Conservation (phyloP, 1,140 invertebrate species). For the Scaptomyza pallida region DNA sequence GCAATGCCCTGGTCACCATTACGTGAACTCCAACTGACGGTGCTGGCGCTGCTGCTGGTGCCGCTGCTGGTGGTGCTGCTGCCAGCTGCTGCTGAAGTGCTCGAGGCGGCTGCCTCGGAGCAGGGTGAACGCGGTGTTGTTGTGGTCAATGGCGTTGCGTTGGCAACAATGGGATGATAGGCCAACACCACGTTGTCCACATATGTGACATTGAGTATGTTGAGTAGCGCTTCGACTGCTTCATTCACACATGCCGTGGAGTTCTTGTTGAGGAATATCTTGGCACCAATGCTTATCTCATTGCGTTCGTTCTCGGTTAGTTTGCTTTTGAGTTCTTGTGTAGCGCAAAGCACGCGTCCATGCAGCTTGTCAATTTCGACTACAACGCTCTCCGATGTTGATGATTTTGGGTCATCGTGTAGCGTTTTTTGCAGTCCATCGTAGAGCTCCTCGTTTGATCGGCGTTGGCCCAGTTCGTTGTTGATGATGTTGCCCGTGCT, state of each 20-base stretch:
- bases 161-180: constrained; percentile 79
- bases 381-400: constrained; percentile 54
- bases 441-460: constrained; percentile 89
- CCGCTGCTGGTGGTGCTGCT: constrained; percentile 15
- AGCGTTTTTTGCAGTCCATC: constrained; percentile 74
- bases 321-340: constrained; percentile 86
- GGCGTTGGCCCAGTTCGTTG: constrained; percentile 89
- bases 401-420: constrained; percentile 51
- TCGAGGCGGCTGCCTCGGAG: constrained; percentile 14
- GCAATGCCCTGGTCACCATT: constrained; percentile 77
- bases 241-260: constrained; percentile 56
- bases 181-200: constrained; percentile 82
- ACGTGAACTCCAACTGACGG: constrained; percentile 84
- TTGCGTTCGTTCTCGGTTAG: constrained; percentile 86
- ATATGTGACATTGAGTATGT: constrained; percentile 73
- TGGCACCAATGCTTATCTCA: constrained; percentile 88
- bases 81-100: constrained; percentile 23
- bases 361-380: constrained; percentile 65
- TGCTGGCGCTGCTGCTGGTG: neutral
- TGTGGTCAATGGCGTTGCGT: constrained; percentile 54
- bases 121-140: constrained; percentile 48
- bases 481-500: constrained; percentile 95
- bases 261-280: constrained; percentile 86
- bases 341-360: constrained; percentile 66
- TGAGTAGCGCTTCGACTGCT: constrained; percentile 66